Conservation (phyloP, 2,888 invertebrate genomes). For the Hylaea fasciaria region DNA sequence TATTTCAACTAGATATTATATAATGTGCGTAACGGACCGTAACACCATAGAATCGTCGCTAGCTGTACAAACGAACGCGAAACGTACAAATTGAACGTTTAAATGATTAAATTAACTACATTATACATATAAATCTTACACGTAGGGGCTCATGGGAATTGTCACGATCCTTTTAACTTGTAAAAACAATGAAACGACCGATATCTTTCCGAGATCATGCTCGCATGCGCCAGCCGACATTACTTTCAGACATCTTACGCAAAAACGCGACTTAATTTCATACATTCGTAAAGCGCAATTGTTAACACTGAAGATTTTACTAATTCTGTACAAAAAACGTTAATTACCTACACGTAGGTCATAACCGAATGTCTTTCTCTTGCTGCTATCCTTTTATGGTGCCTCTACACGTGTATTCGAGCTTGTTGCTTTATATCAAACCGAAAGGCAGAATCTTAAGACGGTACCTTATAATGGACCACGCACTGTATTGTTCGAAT, state of each 20-base stretch:
- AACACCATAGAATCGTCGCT: conserved; percentile 65
- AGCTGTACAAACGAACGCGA: conserved; percentile 66
- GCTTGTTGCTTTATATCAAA: too few relatives aligned
- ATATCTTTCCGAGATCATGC: conserved; percentile 23
- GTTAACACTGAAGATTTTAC: conserved; percentile 45
- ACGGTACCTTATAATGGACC: too few relatives aligned
- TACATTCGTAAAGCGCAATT: conserved; percentile 46
- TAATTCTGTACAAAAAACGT: conserved; percentile 50
- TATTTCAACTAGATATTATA: conserved; percentile 56
- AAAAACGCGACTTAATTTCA: conserved; percentile 41
- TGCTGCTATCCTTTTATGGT: conserved; percentile 5
- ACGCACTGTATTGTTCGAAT: too few relatives aligned
- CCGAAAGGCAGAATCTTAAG: too few relatives aligned
- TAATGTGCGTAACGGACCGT: conserved; percentile 74
- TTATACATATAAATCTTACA: conserved; percentile 35
- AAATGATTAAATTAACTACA: conserved; percentile 30
- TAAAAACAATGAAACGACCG: conserved; percentile 27
- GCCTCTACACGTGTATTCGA: too few relatives aligned
- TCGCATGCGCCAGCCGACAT: conserved; percentile 19
- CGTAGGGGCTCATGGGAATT: conserved; percentile 27
- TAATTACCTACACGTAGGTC: conserved; percentile 32
- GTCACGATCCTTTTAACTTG: conserved; percentile 28
- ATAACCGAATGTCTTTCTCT: conserved; percentile 20
- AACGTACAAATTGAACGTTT: conserved; percentile 34
- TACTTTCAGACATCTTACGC: conserved; percentile 34